Base-by-base conservation (phyloP, 2,797 vertebrate genomes). In the Eurystomus glaucurus region DNA sequence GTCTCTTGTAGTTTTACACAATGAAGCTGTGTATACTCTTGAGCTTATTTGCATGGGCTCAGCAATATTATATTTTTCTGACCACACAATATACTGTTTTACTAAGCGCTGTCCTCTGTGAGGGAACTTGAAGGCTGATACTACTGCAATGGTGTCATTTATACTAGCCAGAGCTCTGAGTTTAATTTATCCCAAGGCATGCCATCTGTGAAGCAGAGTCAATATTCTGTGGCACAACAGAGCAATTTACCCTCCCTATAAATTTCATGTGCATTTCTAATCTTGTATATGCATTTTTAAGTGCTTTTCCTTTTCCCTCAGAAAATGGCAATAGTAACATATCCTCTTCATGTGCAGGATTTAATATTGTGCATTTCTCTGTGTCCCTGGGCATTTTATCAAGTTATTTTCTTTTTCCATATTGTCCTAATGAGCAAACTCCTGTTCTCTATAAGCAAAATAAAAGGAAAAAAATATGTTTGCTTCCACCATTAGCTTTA, bases 351-450 rank as follows among this genome's bases (percentile, higher is more conserved):
- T 66, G 65, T 71, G 51, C 91, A 48, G 61, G 60, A 83, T 96
- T 94, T 95, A 76, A 79, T 96, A 78, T 50, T 87, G 87, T 95
- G 21, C 57, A 87, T 90, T 94, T 88, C 84, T 88, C 65, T 81
- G 25, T 85, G 51, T 79, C 85, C 85, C 70, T 91, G 25, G 72
- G 78, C 58, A 90, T 88, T 95, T 95, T 96, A 74, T 95, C 80
- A 97, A 81, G 79, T 93, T 88, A 88, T 96, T 97, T 96, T 76
- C 54, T 93, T 90, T 92, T 92, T 91, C 75, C 26, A 23, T 89
- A 75, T 89, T n/a, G 52, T 91, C 60, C 61, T 97, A 97, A 96
- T 85, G 90, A 96, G 71, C 61, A 76, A 90, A 54, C 15, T 91
- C 33, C 45, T 77, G 11, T 72, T 74, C 45, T 39, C 68, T 35